A percentile compares a stretch with the other conserved stretches of the same genome.
These are phyloP conservation scores for Cataglyphis cursor DNA, from an alignment of 2,888 invertebrate genomes.

Conservation along the genomic window DNA sequence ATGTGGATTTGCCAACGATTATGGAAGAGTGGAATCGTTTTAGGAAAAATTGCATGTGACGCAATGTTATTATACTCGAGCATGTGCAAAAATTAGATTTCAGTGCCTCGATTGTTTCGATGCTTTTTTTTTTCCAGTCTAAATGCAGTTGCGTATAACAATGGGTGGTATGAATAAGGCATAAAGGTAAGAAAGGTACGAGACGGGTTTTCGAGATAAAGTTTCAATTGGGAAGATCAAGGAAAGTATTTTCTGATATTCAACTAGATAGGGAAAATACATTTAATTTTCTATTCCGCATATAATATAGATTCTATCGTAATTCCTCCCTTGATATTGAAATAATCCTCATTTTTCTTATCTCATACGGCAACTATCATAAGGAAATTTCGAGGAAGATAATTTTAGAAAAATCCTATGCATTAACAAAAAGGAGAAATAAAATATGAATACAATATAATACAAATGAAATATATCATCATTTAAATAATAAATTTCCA, in stretches of 20 bases:
- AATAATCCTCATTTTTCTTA: constrained; percentile 15
- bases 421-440: background rate
- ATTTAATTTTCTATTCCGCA: background rate
- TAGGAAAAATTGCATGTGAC: constrained; percentile 39
- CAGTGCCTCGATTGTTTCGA: constrained; percentile 11
- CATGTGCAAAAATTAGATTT: constrained; percentile 46
- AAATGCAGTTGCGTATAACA: constrained; percentile 13
- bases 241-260: background rate
- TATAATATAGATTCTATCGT: background rate
- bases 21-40: constrained; percentile 29
- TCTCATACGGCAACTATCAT: background rate
- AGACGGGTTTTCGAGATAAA: background rate
- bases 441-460: background rate
- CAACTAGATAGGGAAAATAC: background rate
- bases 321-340: background rate
- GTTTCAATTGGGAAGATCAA: background rate
- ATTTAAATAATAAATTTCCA: background rate
- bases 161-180: background rate
- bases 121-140: background rate
- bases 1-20: constrained; percentile 39
- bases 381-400: background rate
- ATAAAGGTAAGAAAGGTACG: background rate
- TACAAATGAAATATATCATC: background rate
- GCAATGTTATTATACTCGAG: constrained; percentile 20
- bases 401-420: background rate